Evolutionary conservation across 2,797 vertebrate genomes (phyloP), one percentile per base, ranked within the genome.

Genomic region (Basileuterus tristriatus): DNA sequence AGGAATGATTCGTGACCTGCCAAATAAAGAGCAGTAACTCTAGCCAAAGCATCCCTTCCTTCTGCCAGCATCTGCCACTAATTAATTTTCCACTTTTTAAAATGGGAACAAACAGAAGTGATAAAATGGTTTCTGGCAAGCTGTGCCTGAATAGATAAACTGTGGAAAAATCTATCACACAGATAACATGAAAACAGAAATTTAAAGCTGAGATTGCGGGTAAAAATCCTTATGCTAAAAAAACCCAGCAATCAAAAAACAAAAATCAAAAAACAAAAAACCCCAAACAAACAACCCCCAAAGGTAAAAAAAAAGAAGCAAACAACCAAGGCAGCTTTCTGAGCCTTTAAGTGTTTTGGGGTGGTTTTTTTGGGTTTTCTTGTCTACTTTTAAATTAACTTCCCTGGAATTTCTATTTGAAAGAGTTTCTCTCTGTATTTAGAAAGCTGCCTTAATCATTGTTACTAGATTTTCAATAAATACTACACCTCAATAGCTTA

Each of bases 41-140:
- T 63, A 91, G 95, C 89, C 27, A 87, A 94, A 59, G 50, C 71
- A 95, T 77, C 81, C 43, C 37, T 59, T 87, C 27, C 46, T 90
- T 69, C 78, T 69, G 90, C 93, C 75, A 95, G 83, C 37, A 77
- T 67, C 72, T 90, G 83, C 80, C 85, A 82, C 60, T 90, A 84
- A 52, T 90, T 72, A 65, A 59, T 95, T 97, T 97, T 96, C 96
- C 91, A 74, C 90, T 96, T 96, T 86, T 74, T 82, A 0, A 90
- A 96, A 94, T 43, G 82, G 90, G 94, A 96, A 96, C 89, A 97
- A 95, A 96, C 52, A 95, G 78, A 94, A 92, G 71, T 53, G 93
- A 93, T 94, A 96, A 96, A 96, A 89, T 14, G 53, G 43, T 93
- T 95, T 91, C 64, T 92, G 63, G 95, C 59, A 95, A 77, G 85